Evolutionary conservation across 2,113 vertebrate species (phyloP), one percentile per base, ranked within the genome.

Genomic region (Proterorhinus semilunaris): DNA sequence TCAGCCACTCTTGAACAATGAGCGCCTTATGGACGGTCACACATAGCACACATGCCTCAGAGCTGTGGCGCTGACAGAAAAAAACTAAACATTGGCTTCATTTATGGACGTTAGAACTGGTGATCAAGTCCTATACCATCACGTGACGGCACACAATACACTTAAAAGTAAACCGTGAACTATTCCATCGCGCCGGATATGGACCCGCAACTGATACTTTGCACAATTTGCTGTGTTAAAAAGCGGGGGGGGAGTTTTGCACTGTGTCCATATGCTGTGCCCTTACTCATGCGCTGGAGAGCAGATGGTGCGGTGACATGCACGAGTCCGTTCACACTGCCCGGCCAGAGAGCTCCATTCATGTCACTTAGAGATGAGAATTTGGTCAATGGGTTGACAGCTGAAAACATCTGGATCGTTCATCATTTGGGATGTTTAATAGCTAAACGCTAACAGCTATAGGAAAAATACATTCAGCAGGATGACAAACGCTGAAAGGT

Each of bases 281-380:
- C 65, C 71, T 57, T 7, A 12, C 69, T 77, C 80, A 83, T 80
- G 77, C 79, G 80, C 80, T 78, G 81, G 69, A 68, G 72, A 77
- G 66, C 75, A 90, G 88, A 90, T 87, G 88, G 88, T 83, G 77
- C 27, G 78, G 74, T 68, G 77, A 79, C 83, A 75, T 21, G 62
- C 59, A 21, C 42, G 65, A 75, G 62, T 62, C 48, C 2, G 51
- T 62, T 70, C 51, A 55, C 53, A 55, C 53, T 11, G 53, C 53
- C 10, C 17, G 9, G 17, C 9, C 53, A 10, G 52, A 54, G 10
- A 17, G 52, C 16, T 16, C 17, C 10, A 55, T 55, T 21, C 53
- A 27, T 54, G 53, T 54, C 15, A 36, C 27, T 36, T 36, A 36
- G 27, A 36, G 27, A 36, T 36, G 27, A 36, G 27, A 36, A 36